phyloP scores from a whole-genome alignment of 2,797 vertebrate genomes.

The Synanceia verrucosa region DNA sequence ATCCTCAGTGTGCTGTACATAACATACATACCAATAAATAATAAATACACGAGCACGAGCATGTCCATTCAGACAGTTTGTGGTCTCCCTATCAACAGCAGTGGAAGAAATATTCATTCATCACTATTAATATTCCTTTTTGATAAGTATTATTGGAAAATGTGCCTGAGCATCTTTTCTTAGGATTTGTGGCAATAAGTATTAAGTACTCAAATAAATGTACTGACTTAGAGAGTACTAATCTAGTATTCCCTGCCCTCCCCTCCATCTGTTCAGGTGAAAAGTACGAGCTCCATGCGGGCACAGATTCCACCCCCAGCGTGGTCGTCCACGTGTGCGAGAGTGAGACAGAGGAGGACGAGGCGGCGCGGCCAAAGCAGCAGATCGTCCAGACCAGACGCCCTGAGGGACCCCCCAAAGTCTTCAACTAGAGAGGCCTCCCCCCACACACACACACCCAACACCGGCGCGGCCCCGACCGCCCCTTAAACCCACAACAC shows the following conservation, averaged over 20 bases:
- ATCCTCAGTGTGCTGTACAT: not conserved
- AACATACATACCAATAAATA: not conserved
- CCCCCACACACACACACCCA: not conserved
- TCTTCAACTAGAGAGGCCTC: slow-evolving; percentile 80
- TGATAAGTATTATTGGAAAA: not conserved
- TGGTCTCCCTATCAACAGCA: not conserved
- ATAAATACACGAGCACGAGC: not conserved
- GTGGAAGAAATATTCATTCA: not conserved
- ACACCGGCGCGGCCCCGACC: slow-evolving; percentile 57
- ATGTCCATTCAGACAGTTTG: not conserved
- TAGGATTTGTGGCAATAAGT: not conserved
- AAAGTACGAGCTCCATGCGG: slow-evolving; percentile 96
- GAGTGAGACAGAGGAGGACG: slow-evolving; percentile 89
- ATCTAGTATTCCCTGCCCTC: not conserved
- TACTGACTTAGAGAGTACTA: not conserved
- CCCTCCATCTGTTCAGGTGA: slow-evolving; percentile 82
- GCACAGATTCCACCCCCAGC: slow-evolving; percentile 96
- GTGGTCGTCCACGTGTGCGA: slow-evolving; percentile 98
- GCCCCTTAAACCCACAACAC: slow-evolving; percentile 69
- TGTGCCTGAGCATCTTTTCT: not conserved
- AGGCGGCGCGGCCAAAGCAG: slow-evolving; percentile 90
- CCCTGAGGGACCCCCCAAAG: slow-evolving; percentile 84
- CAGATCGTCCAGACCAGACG: slow-evolving; percentile 95
- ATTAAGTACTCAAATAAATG: not conserved
- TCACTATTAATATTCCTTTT: not conserved